Conservation (phyloP, 2,888 invertebrate genomes). For the Ophion costatus region DNA sequence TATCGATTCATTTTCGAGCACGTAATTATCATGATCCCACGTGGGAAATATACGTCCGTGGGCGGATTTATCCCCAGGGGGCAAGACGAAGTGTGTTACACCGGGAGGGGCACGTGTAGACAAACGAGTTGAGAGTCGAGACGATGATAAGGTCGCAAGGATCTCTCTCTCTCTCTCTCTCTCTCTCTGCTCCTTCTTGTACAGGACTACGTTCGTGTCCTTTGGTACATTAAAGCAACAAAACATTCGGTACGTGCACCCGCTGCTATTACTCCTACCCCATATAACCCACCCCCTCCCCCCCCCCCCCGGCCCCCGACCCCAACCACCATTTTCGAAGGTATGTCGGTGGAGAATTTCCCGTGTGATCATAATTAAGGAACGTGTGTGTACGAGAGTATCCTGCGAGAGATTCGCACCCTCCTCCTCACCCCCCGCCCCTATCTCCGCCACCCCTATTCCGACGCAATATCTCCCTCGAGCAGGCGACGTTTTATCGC, state of each 20-base stretch:
- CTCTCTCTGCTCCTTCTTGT: background rate
- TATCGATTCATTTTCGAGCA: slow-evolving; percentile 31
- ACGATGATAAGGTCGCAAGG: slow-evolving; percentile 63
- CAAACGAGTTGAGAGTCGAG: slow-evolving; percentile 65
- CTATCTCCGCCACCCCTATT: background rate
- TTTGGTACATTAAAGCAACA: slow-evolving; percentile 24
- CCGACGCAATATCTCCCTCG: background rate
- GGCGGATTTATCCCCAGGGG: slow-evolving; percentile 62
- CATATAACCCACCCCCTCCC: background rate
- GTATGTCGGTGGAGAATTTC: slow-evolving; percentile 36
- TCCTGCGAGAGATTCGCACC: background rate
- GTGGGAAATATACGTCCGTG: slow-evolving; percentile 62
- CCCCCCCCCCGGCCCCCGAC: too few species aligned
- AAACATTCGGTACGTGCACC: slow-evolving; percentile 42
- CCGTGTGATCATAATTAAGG: slow-evolving; percentile 53
- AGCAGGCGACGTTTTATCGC: slow-evolving; percentile 15
- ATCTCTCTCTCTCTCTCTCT: background rate
- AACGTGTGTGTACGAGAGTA: slow-evolving; percentile 13
- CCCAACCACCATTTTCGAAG: slow-evolving; percentile 24
- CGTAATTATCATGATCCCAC: slow-evolving; percentile 60
- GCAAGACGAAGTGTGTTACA: slow-evolving; percentile 44
- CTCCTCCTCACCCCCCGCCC: background rate
- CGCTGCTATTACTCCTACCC: slow-evolving; percentile 1
- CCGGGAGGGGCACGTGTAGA: slow-evolving; percentile 47
- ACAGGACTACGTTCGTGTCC: background rate